These are phyloP conservation scores for Lutjanus campechanus DNA, from an alignment of 2,797 vertebrate species.

Conservation along the genomic window DNA sequence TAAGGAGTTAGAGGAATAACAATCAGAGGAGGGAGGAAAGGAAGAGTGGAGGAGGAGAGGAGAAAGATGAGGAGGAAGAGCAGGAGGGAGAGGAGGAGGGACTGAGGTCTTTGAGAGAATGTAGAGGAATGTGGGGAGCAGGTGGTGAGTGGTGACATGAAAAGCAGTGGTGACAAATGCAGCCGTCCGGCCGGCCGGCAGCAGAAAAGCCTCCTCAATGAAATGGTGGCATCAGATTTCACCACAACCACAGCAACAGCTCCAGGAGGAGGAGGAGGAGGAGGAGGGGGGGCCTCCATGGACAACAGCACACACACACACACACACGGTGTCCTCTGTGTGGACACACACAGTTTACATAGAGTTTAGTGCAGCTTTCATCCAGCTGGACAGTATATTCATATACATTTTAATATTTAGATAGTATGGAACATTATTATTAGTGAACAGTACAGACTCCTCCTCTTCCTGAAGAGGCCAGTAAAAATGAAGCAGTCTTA, in stretches of 20 bases:
- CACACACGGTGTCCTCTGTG: slow-evolving; percentile 10
- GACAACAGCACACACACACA: slow-evolving; percentile 10
- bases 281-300: neutral
- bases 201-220: slow-evolving; percentile 72
- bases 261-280: neutral
- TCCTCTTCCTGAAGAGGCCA: too few relatives aligned
- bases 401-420: neutral
- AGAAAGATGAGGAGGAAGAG: slow-evolving; percentile 59
- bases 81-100: slow-evolving; percentile 63
- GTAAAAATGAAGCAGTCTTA: too few relatives aligned
- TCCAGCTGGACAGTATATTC: neutral
- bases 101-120: slow-evolving; percentile 81
- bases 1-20: slow-evolving; percentile 14
- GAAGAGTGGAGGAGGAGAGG: slow-evolving; percentile 47
- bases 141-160: slow-evolving; percentile 88
- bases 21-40: slow-evolving; percentile 12
- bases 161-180: slow-evolving; percentile 87
- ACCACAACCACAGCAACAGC: slow-evolving; percentile 53
- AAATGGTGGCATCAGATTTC: slow-evolving; percentile 77
- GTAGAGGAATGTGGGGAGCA: slow-evolving; percentile 88
- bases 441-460: neutral
- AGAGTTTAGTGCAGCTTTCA: neutral
- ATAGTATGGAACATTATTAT: neutral
- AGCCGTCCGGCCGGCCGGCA: slow-evolving; percentile 72
- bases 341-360: neutral